Conservation (phyloP, 2,888 invertebrate species). For the Euphydryas editha region DNA sequence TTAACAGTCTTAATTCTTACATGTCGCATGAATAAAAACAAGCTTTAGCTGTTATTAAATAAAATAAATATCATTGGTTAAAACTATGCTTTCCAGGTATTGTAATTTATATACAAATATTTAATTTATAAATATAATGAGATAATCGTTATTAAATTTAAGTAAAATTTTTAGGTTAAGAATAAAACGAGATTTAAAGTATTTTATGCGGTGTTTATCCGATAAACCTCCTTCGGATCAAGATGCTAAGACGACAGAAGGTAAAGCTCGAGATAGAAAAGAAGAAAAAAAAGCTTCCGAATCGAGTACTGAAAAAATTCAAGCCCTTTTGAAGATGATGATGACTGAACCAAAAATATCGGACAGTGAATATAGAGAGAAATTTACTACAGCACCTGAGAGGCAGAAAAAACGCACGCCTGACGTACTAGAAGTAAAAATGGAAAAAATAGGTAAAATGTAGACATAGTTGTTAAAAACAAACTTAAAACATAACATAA, state of each 20-base stretch:
- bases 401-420: conserved; percentile 53
- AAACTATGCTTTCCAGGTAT: conserved; percentile 44
- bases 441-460: conserved; percentile 67
- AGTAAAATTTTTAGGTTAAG: conserved; percentile 44
- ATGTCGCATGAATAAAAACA: background rate
- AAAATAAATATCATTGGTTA: background rate
- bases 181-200: conserved; percentile 44
- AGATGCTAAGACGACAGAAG: conserved; percentile 58
- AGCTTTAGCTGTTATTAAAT: background rate
- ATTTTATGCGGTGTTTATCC: conserved; percentile 46
- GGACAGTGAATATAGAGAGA: conserved; percentile 66
- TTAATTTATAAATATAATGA: background rate
- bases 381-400: conserved; percentile 66
- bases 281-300: conserved; percentile 51
- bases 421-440: conserved; percentile 63
- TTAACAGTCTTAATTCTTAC: too few relatives aligned
- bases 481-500: background rate
- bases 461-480: background rate
- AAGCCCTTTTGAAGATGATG: conserved; percentile 69
- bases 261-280: conserved; percentile 46
- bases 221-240: conserved; percentile 54
- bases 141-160: background rate
- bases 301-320: conserved; percentile 69
- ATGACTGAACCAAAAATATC: conserved; percentile 65
- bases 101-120: background rate